phyloP scores from a whole-genome alignment of 2,888 invertebrate genomes.

The Caradrina clavipalpis region DNA sequence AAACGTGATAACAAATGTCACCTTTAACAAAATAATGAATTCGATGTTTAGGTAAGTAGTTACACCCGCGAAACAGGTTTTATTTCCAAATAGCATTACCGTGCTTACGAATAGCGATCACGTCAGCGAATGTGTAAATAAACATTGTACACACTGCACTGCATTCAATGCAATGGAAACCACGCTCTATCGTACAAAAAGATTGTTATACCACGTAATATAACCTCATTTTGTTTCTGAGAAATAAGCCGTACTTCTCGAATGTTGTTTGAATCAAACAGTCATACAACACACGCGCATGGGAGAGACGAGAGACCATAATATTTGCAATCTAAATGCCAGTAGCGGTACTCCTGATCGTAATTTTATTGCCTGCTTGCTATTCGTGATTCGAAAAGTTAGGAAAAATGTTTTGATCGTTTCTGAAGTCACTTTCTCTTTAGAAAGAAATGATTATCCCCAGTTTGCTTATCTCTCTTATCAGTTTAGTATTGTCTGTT shows the following conservation, averaged over 20 bases:
- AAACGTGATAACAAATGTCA: constrained; percentile 31
- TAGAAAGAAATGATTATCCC: constrained; percentile 15
- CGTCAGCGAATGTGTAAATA: constrained; percentile 60
- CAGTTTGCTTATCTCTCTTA: neutral
- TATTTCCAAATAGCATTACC: constrained; percentile 54
- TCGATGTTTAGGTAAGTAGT: constrained; percentile 20
- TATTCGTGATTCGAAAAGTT: constrained; percentile 23
- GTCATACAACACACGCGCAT: constrained; percentile 44
- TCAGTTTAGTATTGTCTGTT: too few relatives aligned
- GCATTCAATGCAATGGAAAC: constrained; percentile 56
- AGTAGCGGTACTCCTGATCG: constrained; percentile 34
- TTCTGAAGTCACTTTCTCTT: constrained; percentile 11
- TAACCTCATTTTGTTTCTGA: constrained; percentile 46
- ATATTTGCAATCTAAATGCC: constrained; percentile 53
- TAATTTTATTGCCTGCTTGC: constrained; percentile 43
- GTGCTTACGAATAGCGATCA: constrained; percentile 60
- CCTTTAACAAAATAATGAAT: constrained; percentile 42
- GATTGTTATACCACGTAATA: constrained; percentile 37
- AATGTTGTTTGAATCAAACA: constrained; percentile 44
- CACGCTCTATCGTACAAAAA: constrained; percentile 51
- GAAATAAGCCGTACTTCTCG: constrained; percentile 40
- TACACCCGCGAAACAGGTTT: constrained; percentile 50
- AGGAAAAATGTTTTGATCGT: constrained; percentile 13
- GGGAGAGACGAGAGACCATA: constrained; percentile 30
- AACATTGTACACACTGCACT: constrained; percentile 52